Evolutionary conservation across 1,140 invertebrate species (phyloP).

Genomic region (Drosophila rhopaloa): DNA sequence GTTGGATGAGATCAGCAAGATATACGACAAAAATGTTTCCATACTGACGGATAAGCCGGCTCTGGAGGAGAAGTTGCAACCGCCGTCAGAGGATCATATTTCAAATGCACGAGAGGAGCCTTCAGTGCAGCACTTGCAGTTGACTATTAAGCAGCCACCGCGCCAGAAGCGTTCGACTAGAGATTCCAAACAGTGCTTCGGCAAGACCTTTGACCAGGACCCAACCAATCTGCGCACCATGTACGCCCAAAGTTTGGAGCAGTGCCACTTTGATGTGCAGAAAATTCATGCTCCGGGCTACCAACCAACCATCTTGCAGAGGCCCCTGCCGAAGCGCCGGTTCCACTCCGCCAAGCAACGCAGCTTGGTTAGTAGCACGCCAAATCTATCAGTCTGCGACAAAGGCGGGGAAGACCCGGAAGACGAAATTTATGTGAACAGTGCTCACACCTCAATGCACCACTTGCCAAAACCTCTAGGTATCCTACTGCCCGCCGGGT

Average conservation of each 20-base stretch:
- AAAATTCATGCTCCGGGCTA: slow-evolving; percentile 5
- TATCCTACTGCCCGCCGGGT: slow-evolving; percentile 85
- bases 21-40: slow-evolving; percentile 86
- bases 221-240: slow-evolving; percentile 76
- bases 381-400: slow-evolving; percentile 86
- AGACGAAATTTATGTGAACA: slow-evolving; percentile 79
- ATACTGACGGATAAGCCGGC: slow-evolving; percentile 84
- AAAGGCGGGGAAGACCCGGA: slow-evolving; percentile 67
- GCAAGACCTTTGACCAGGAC: slow-evolving; percentile 82
- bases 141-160: slow-evolving; percentile 71
- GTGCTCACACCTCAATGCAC: slow-evolving; percentile 85
- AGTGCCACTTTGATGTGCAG: slow-evolving; percentile 67
- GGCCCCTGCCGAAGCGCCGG: slow-evolving; percentile 67
- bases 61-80: not conserved
- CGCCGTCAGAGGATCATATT: not conserved
- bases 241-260: slow-evolving; percentile 79
- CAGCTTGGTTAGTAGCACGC: slow-evolving; percentile 87
- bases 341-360: slow-evolving; percentile 82
- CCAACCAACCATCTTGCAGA: slow-evolving; percentile 8
- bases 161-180: slow-evolving; percentile 37
- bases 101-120: slow-evolving; percentile 1
- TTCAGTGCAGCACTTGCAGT: slow-evolving; percentile 68
- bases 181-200: slow-evolving; percentile 16
- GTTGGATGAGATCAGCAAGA: slow-evolving; percentile 81
- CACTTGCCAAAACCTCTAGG: slow-evolving; percentile 86